Evolutionary conservation across 2,888 invertebrate genomes (phyloP).

Genomic region (Orthosia gothica): DNA sequence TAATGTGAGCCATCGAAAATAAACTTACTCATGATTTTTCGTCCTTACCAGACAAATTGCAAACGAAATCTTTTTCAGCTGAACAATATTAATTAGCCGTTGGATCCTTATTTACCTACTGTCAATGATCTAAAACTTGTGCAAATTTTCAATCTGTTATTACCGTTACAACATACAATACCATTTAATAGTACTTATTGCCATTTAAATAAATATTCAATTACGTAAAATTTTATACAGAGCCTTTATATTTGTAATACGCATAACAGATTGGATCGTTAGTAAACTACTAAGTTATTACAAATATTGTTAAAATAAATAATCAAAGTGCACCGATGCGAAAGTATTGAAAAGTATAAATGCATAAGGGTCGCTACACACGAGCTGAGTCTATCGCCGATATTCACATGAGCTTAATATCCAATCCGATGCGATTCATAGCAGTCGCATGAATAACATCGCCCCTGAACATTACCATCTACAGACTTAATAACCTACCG

Average conservation of each 20-base stretch:
- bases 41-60: not conserved
- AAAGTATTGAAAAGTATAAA: constrained; percentile 6
- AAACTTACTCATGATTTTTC: too few species aligned
- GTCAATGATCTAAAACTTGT: not conserved
- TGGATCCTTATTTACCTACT: not conserved
- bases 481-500: constrained; percentile 28
- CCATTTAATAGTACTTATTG: too few species aligned
- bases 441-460: constrained; percentile 38
- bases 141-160: not conserved
- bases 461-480: constrained; percentile 10
- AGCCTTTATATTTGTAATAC: not conserved
- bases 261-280: not conserved
- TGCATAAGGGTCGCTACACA: not conserved
- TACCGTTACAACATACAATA: too few species aligned
- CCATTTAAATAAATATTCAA: too few species aligned
- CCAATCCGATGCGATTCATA: constrained; percentile 30
- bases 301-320: constrained; percentile 3
- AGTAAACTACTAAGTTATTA: not conserved
- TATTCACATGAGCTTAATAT: constrained; percentile 22
- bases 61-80: not conserved
- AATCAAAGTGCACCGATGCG: constrained; percentile 16
- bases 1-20: too few species aligned
- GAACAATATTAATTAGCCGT: too few species aligned
- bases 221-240: too few species aligned
- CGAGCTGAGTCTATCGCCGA: not conserved